Percentiles rank a stretch among this genome's conserved stretches.
Evolutionary conservation across 1,140 invertebrate species (phyloP).

Genomic region (Caenorhabditis tropicalis): DNA sequence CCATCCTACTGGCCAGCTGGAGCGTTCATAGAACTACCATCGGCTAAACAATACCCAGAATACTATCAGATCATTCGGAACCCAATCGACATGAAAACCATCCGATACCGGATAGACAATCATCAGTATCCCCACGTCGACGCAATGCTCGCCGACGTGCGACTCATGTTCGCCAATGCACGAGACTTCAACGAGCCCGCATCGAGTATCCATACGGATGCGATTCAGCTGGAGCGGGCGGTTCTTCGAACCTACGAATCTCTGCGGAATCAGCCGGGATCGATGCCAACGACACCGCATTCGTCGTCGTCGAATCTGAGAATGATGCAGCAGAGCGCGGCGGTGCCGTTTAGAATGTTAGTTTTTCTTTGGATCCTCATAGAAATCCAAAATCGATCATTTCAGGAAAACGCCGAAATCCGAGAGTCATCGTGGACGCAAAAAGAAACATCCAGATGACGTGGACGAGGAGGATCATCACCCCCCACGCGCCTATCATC

Average conservation of each 20-base stretch:
- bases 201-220: slow-evolving; percentile 79
- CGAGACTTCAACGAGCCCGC: slow-evolving; percentile 94
- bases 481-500: too few species aligned
- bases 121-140: slow-evolving; percentile 12
- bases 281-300: background rate
- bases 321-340: background rate
- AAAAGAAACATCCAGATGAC: background rate
- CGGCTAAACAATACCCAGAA: slow-evolving; percentile 89
- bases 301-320: background rate
- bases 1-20: slow-evolving; percentile 83
- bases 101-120: slow-evolving; percentile 85
- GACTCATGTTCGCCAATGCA: slow-evolving; percentile 91
- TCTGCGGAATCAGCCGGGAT: background rate
- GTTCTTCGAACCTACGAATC: slow-evolving; percentile 12
- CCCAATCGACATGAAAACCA: slow-evolving; percentile 94
- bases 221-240: slow-evolving; percentile 33
- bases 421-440: background rate
- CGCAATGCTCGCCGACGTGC: slow-evolving; percentile 84
- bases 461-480: background rate
- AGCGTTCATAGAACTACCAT: slow-evolving; percentile 94
- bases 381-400: too few species aligned
- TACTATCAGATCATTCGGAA: slow-evolving; percentile 97
- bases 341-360: too few species aligned
- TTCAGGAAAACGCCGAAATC: slow-evolving; percentile 26
- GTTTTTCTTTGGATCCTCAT: too few species aligned